Evolutionary conservation across 2,888 invertebrate species (phyloP).

Genomic region (Seira ritae): DNA sequence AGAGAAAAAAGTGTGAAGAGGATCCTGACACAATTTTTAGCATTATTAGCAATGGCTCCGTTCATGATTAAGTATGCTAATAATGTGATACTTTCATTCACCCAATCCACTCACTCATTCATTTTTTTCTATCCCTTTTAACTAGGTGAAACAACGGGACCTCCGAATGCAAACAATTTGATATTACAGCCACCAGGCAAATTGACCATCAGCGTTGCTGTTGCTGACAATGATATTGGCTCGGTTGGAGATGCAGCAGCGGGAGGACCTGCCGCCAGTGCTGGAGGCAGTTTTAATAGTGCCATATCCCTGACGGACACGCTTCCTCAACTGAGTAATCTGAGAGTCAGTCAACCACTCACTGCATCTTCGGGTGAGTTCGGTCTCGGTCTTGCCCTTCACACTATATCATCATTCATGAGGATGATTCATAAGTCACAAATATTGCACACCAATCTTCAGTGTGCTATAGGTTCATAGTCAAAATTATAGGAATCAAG

Average conservation of each 20-base stretch:
- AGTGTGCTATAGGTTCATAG: background rate
- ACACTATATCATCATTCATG: conserved; percentile 11
- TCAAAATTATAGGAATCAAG: background rate
- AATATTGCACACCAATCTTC: background rate
- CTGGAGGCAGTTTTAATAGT: conserved; percentile 39
- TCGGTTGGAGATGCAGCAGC: conserved; percentile 37
- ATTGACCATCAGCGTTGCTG: conserved; percentile 19
- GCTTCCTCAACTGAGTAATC: conserved; percentile 46
- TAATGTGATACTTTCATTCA: conserved; percentile 33
- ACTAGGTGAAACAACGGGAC: conserved; percentile 69
- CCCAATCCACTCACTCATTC: conserved; percentile 24
- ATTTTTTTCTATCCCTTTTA: conserved; percentile 29
- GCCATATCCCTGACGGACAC: conserved; percentile 54
- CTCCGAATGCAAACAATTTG: conserved; percentile 42
- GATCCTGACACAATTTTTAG: conserved; percentile 13
- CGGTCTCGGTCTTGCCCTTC: conserved; percentile 21
- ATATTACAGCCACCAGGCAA: conserved; percentile 29
- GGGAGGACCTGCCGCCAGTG: conserved; percentile 42
- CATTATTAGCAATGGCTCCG: conserved; percentile 1
- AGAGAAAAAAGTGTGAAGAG: background rate
- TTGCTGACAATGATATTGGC: conserved; percentile 10
- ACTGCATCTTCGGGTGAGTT: conserved; percentile 67
- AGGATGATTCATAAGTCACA: background rate
- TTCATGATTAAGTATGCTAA: conserved; percentile 17
- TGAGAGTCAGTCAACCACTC: conserved; percentile 61